These are phyloP conservation scores for Tylochromis polylepis DNA, from an alignment of 2,113 vertebrate genomes.

Conservation along the genomic window DNA sequence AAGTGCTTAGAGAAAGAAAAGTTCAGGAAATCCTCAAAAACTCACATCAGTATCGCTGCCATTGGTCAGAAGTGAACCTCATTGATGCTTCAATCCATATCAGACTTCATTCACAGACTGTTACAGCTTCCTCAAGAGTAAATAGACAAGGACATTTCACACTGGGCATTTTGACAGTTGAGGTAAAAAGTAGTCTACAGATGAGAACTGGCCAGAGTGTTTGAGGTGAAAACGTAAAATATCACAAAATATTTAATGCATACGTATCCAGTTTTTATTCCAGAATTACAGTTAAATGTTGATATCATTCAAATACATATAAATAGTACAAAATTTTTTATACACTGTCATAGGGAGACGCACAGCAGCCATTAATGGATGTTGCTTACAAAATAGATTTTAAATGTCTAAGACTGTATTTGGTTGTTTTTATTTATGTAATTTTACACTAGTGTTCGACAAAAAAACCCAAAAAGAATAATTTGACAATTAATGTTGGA, in stretches of 20 bases:
- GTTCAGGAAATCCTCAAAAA: neutral
- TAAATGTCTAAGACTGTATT: neutral
- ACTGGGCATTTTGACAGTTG: neutral
- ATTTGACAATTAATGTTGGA: neutral
- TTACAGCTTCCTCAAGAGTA: neutral
- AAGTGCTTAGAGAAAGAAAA: neutral
- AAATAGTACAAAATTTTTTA: neutral
- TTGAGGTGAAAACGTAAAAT: neutral
- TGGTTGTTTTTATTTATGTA: neutral
- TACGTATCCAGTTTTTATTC: neutral
- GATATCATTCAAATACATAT: neutral
- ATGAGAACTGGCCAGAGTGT: neutral
- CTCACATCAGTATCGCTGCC: neutral
- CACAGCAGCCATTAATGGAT: neutral
- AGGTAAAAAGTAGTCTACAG: neutral
- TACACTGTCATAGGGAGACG: neutral
- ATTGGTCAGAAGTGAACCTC: neutral
- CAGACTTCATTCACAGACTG: neutral
- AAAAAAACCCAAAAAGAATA: neutral
- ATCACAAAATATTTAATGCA: neutral
- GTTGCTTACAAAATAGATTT: neutral
- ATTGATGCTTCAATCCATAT: neutral
- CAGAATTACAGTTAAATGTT: neutral
- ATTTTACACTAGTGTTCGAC: neutral
- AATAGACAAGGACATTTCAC: neutral